Conservation (phyloP, 2,113 vertebrate genomes). For the Bubo blakistoni region DNA sequence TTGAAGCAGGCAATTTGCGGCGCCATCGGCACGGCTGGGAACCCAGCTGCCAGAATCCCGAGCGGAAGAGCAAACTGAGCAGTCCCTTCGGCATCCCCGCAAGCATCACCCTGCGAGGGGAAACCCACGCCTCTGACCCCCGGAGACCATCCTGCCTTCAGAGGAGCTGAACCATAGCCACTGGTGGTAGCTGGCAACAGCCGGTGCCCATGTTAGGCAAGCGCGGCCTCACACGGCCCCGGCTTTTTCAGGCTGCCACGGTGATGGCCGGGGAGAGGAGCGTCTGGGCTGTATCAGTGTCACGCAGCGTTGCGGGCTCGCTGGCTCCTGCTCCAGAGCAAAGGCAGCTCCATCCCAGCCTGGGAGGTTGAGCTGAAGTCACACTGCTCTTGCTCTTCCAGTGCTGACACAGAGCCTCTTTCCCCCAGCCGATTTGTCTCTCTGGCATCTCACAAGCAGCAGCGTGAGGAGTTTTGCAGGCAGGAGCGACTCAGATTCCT, state of each 20-base stretch:
- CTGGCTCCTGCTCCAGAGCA: background rate
- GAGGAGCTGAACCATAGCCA: background rate
- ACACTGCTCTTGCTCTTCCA: background rate
- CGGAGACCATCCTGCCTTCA: background rate
- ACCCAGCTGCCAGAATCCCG: background rate
- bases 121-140: fast-evolving
- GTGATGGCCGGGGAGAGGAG: background rate
- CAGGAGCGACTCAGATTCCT: background rate
- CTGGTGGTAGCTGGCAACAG: background rate
- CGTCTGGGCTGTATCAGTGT: background rate
- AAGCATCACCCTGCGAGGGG: background rate
- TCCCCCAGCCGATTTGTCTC: background rate
- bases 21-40: fast-evolving
- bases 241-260: background rate
- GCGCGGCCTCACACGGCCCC: fast-evolving
- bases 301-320: background rate
- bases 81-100: fast-evolving
- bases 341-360: background rate
- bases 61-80: background rate
- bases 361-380: background rate
- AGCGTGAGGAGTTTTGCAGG: background rate
- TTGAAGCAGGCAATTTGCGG: background rate
- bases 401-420: background rate
- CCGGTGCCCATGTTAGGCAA: background rate
- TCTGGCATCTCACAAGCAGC: background rate